These are phyloP conservation scores for Gymnothorax reevesii DNA, from an alignment of 2,797 vertebrate genomes.

Conservation along the genomic window DNA sequence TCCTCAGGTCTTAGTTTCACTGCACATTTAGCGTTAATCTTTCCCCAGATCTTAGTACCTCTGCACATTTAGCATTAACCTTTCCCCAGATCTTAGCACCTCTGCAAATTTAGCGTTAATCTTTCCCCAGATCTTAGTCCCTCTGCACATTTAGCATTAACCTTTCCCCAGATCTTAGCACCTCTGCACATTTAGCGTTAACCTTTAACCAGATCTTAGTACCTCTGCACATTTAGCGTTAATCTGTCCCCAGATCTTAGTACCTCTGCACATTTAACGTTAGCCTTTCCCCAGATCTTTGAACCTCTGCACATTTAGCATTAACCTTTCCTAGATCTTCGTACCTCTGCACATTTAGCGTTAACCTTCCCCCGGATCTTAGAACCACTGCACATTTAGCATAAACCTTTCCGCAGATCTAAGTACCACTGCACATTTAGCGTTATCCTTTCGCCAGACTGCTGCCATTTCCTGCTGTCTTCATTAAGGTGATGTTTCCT, in stretches of 20 bases:
- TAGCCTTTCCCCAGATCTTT: not conserved
- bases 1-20: no score
- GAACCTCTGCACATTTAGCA: not conserved
- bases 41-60: no score
- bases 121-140: not conserved
- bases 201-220: not conserved
- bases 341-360: not conserved
- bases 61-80: no score
- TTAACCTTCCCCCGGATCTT: not conserved
- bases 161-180: not conserved
- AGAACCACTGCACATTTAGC: not conserved
- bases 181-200: not conserved
- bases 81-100: no score
- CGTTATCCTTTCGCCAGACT: not conserved
- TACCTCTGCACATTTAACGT: not conserved
- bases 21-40: no score
- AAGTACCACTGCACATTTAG: not conserved
- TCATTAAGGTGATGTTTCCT: not conserved
- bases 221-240: not conserved
- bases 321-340: not conserved
- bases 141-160: not conserved
- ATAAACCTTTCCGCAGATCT: not conserved
- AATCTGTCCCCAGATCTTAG: not conserved
- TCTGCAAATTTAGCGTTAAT: not conserved
- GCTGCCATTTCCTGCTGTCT: not conserved